Evolutionary conservation across 2,797 vertebrate genomes (phyloP).

Genomic region (Triplophysa bombifrons): DNA sequence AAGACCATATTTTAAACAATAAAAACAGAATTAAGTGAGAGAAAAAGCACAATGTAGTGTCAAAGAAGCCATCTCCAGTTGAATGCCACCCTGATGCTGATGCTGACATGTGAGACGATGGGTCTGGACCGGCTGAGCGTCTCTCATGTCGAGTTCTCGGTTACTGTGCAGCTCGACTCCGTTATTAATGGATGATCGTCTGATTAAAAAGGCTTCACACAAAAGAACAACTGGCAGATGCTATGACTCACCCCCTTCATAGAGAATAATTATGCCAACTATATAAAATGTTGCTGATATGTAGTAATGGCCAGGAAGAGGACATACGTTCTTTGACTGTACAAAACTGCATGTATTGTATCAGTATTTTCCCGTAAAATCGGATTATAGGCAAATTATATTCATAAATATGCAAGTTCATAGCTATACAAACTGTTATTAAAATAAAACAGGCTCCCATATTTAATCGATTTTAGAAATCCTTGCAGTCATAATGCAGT

Average conservation of each 20-base stretch:
- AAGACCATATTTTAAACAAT: neutral
- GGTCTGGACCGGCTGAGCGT: constrained; percentile 51
- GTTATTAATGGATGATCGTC: constrained; percentile 78
- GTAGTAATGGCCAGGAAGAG: constrained; percentile 1
- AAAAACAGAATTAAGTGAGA: neutral
- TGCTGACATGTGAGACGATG: constrained; percentile 44
- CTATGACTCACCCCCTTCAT: constrained; percentile 29
- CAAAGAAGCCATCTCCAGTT: neutral
- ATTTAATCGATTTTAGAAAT: too few species aligned
- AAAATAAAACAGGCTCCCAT: neutral
- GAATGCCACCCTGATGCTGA: constrained; percentile 44
- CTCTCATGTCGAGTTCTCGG: constrained; percentile 72
- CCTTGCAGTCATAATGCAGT: neutral
- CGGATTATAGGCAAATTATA: too few species aligned
- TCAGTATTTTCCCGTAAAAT: too few species aligned
- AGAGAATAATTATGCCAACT: constrained; percentile 22
- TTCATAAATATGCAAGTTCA: neutral
- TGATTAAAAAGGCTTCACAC: constrained; percentile 65
- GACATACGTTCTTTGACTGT: neutral
- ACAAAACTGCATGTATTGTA: neutral
- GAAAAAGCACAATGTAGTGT: neutral
- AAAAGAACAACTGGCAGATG: constrained; percentile 7
- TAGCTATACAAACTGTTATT: neutral
- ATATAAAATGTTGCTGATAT: constrained; percentile 11
- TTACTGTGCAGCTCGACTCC: constrained; percentile 64